Evolutionary conservation across 2,113 vertebrate genomes (phyloP).

Genomic region (Leucopternis melanops): DNA sequence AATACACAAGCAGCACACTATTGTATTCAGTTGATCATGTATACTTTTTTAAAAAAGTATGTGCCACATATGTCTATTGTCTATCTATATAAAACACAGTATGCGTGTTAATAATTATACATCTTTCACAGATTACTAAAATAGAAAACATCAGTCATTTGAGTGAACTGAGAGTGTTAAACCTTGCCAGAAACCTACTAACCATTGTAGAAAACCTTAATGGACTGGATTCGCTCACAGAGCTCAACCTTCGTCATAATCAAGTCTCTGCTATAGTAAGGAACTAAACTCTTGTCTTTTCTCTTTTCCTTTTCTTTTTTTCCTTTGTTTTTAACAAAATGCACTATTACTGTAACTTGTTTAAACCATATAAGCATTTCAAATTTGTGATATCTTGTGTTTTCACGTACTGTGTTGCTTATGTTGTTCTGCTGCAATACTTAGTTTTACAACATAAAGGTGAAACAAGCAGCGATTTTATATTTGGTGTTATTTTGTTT

Average conservation of each 20-base stretch:
- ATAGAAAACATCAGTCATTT: slow-evolving; percentile 88
- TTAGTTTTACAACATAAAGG: background rate
- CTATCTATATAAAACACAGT: background rate
- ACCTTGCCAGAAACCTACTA: slow-evolving; percentile 89
- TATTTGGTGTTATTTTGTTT: background rate
- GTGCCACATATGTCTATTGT: accelerated
- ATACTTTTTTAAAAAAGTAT: background rate
- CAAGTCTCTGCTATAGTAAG: slow-evolving; percentile 87
- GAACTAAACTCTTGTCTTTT: background rate
- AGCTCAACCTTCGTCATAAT: slow-evolving; percentile 90
- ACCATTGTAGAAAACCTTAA: slow-evolving; percentile 82
- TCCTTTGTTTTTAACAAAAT: background rate
- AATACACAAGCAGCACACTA: background rate
- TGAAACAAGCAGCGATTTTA: background rate
- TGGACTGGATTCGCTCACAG: slow-evolving; percentile 82
- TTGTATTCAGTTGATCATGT: background rate
- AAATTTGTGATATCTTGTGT: background rate
- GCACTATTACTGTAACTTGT: background rate
- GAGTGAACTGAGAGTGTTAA: slow-evolving; percentile 83
- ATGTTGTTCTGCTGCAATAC: background rate
- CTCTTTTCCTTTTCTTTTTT: background rate
- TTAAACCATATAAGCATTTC: background rate
- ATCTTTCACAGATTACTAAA: slow-evolving; percentile 79
- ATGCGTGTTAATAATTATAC: background rate
- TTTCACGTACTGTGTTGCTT: background rate